Conservation (phyloP, 23 tunicate species). For the Trididemnum clinides region DNA sequence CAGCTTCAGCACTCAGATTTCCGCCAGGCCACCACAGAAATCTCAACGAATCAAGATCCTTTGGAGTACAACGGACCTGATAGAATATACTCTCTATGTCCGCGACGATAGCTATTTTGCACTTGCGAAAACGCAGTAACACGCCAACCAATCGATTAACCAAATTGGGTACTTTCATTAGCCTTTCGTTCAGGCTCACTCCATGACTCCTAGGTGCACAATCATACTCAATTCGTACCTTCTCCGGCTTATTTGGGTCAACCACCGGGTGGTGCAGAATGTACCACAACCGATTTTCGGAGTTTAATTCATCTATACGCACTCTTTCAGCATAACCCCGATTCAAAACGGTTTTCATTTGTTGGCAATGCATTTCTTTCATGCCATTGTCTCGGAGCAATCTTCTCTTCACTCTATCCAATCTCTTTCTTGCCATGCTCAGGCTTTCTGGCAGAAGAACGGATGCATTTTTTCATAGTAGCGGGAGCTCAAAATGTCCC, state of each 20-base stretch:
- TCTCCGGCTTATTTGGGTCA: slow-evolving; percentile 10
- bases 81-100: slow-evolving; percentile 36
- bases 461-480: slow-evolving; percentile 3
- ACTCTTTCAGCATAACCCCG: not conserved
- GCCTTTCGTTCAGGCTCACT: not conserved
- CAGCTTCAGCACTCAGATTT: not conserved
- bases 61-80: slow-evolving; percentile 21
- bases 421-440: not conserved
- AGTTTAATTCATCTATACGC: not conserved
- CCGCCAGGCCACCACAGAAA: slow-evolving; percentile 41
- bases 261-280: slow-evolving; percentile 17
- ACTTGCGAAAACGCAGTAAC: slow-evolving; percentile 22
- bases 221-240: slow-evolving; percentile 15
- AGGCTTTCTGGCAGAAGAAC: not conserved
- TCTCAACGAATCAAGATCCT: slow-evolving; percentile 16
- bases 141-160: slow-evolving; percentile 16
- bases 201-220: not conserved
- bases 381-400: not conserved
- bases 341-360: not conserved
- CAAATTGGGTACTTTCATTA: slow-evolving; percentile 45
- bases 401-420: not conserved
- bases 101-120: slow-evolving; percentile 19
- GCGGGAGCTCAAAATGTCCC: not conserved
- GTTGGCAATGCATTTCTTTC: not conserved
- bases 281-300: not conserved